These are phyloP conservation scores for Lysandra bellargus DNA, from an alignment of 2,888 invertebrate species.

Conservation along the genomic window DNA sequence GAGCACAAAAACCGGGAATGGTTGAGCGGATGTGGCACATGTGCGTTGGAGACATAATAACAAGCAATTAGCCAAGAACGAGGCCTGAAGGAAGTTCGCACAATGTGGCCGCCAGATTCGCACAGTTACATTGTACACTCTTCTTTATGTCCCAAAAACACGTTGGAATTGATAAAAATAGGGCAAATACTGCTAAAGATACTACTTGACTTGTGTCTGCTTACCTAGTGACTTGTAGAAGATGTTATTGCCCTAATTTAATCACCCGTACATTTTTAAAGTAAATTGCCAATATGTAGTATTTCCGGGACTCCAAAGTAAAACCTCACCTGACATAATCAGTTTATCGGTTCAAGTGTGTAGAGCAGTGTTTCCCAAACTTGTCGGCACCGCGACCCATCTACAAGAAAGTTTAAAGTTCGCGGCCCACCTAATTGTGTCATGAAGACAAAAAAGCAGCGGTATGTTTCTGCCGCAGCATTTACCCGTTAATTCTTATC, in stretches of 20 bases:
- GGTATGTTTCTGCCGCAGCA: no score
- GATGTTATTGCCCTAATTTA: not conserved
- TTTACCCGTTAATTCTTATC: no score
- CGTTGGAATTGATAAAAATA: not conserved
- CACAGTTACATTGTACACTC: not conserved
- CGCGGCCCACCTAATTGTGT: no score
- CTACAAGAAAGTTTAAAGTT: no score
- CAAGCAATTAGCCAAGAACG: slow-evolving; percentile 72
- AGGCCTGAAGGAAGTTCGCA: slow-evolving; percentile 63
- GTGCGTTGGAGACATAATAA: slow-evolving; percentile 72
- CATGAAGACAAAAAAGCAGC: no score
- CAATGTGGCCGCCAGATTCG: slow-evolving; percentile 69
- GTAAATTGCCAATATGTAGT: no score
- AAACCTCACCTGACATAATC: not conserved
- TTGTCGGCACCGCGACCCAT: no score
- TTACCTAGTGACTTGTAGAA: not conserved
- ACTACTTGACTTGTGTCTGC: not conserved
- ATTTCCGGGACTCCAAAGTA: no score
- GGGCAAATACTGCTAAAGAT: no score
- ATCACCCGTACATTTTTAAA: no score
- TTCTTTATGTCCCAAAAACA: not conserved
- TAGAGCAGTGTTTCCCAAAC: not conserved
- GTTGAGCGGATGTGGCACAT: slow-evolving; percentile 75
- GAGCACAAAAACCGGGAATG: slow-evolving; percentile 47
- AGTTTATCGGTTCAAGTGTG: not conserved